These are phyloP conservation scores for Anser brachyrhynchus DNA, from an alignment of 2,113 vertebrate species.

Conservation along the genomic window DNA sequence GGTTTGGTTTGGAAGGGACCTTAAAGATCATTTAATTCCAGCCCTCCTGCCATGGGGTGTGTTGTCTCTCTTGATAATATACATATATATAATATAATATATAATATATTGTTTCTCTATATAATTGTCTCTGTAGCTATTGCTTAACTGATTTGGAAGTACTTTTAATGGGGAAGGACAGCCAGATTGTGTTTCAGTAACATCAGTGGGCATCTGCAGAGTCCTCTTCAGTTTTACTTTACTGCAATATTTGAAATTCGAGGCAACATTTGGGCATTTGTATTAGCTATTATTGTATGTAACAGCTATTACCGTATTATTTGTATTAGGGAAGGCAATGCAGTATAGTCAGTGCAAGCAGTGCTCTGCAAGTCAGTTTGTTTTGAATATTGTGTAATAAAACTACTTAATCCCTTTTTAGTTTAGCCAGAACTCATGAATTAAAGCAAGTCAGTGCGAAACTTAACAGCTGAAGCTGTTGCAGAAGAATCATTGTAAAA, in stretches of 20 bases:
- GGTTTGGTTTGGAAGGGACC: too few relatives aligned
- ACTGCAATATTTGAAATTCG: neutral
- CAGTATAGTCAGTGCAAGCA: neutral
- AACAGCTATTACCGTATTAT: too few relatives aligned
- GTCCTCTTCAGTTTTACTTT: neutral
- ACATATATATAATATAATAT: too few relatives aligned
- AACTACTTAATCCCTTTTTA: neutral
- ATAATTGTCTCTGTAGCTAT: neutral
- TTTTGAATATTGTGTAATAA: neutral
- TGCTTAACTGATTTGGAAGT: neutral
- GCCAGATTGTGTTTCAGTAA: neutral
- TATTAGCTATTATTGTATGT: too few relatives aligned
- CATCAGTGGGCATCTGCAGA: neutral
- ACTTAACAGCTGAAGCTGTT: neutral
- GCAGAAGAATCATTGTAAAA: neutral
- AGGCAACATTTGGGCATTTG: neutral
- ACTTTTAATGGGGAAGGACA: neutral
- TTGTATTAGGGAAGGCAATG: neutral
- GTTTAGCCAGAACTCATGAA: neutral
- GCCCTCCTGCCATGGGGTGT: too few relatives aligned
- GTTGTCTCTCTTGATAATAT: too few relatives aligned
- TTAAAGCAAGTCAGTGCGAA: constrained; percentile 21
- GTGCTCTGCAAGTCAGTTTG: neutral
- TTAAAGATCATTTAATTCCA: too few relatives aligned
- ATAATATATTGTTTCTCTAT: too few relatives aligned